These are phyloP conservation scores for Oryctolagus cuniculus DNA, from an alignment of 2,113 vertebrate species.

Conservation along the genomic window DNA sequence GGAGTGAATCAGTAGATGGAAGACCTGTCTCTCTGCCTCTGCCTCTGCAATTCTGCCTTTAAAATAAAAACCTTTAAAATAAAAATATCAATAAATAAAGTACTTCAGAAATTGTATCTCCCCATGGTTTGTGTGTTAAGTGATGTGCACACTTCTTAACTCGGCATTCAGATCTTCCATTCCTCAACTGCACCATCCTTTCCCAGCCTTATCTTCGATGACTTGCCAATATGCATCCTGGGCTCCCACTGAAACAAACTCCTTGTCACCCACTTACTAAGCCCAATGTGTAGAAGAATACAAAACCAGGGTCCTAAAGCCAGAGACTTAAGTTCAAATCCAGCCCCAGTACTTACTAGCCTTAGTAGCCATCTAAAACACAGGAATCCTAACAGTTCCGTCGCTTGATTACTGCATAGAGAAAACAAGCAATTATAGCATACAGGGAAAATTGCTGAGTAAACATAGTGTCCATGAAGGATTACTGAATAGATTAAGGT, in stretches of 20 bases:
- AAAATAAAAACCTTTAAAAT: no score
- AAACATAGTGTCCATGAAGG: no score
- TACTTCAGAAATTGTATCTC: not conserved
- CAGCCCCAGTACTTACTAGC: not conserved
- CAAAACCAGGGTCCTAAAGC: not conserved
- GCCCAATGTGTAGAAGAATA: not conserved
- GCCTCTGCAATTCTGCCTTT: no score
- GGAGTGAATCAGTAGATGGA: no score
- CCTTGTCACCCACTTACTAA: not conserved
- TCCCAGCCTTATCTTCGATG: not conserved
- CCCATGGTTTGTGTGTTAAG: not conserved
- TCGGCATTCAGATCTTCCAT: not conserved
- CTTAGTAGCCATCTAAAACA: constrained; percentile 9
- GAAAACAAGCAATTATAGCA: constrained; percentile 15
- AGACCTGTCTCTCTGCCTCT: no score
- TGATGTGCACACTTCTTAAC: not conserved
- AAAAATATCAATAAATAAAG: no score
- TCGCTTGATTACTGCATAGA: not conserved
- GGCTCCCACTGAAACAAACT: constrained; percentile 38
- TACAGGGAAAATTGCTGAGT: not conserved
- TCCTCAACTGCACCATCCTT: not conserved
- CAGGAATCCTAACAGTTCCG: not conserved
- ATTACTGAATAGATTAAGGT: not conserved
- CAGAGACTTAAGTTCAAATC: constrained; percentile 27
- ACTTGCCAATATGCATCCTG: not conserved